Base-by-base conservation (phyloP, 2,113 vertebrate genomes). In the Megaptera novaeangliae region DNA sequence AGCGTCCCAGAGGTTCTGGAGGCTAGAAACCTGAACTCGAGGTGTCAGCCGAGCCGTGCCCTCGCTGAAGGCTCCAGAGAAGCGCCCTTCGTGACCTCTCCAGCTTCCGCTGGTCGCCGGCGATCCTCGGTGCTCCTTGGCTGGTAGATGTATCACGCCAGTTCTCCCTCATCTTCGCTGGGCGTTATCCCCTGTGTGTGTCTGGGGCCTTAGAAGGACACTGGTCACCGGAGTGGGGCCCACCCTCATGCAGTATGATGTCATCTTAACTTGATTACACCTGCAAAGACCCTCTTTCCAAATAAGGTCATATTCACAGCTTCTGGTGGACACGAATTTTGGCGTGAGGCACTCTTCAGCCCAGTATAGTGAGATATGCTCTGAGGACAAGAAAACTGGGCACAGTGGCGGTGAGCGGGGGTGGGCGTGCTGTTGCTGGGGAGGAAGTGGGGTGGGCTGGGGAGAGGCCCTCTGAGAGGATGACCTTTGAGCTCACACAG, bases 141-240 rank as follows among this genome's bases (percentile, higher is more conserved):
- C 11, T 29, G 20, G 34, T 8, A 6, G 13, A 15, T 0, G 2
- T 8, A 1, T 10, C 18, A 27, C 36, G 21, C 11, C 3, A 1
- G 5, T 29, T 61, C 68, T 2, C 34, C 15, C 2, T 12, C 4
- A 8, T n/a, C n/a, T 69, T 63, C 84, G 12, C 1, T 0, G 21
- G 41, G n/a, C 13, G 1, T 4, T 21, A 27, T 20, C 46, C 12
- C 15, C 7, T 27, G 2, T 6, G 15, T 34, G 72, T 63, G 21
- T 72, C 36, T 61, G 36, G 6, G 1, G 31, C 20, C 55, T 44
- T 13, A 20, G 3, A 44, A 84, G 61, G 71, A 46, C 3, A 7
- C 21, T 0, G 20, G 59, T 15, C 36, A 14, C 2, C 36, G 31
- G 29, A 88, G 20, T 39, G 63, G 44, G 31, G 1, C 36, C 46